A percentile compares a stretch with the other conserved stretches of the same genome.
phyloP scores from a whole-genome alignment of 1,140 invertebrate genomes.

The Battus philenor region DNA sequence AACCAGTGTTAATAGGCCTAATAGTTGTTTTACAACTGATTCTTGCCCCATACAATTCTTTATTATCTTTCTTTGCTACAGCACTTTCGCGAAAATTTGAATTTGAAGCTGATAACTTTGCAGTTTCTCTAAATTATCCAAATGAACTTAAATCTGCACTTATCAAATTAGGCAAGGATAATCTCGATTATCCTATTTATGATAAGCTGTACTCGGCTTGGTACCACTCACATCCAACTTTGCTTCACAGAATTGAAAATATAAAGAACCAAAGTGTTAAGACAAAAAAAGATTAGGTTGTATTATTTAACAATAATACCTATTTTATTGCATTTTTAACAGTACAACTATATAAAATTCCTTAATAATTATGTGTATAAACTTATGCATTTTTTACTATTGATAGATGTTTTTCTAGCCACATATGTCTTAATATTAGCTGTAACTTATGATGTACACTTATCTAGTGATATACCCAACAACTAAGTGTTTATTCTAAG shows the following conservation, averaged over 20 bases:
- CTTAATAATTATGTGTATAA: too few species aligned
- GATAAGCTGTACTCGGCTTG: conserved; percentile 94
- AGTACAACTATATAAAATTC: conserved; percentile 40
- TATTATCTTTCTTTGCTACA: conserved; percentile 83
- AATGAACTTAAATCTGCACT: conserved; percentile 86
- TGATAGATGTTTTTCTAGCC: too few species aligned
- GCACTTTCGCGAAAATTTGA: conserved; percentile 88
- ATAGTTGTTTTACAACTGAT: conserved; percentile 94
- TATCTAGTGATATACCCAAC: too few species aligned
- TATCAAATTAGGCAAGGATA: conserved; percentile 96
- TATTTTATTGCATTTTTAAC: conserved; percentile 30
- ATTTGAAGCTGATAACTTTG: conserved; percentile 98
- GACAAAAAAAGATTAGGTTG: conserved; percentile 35
- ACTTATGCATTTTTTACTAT: too few species aligned
- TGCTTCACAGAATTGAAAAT: conserved; percentile 93
- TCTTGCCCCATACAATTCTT: conserved; percentile 94
- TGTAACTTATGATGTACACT: too few species aligned
- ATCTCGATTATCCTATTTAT: conserved; percentile 94
- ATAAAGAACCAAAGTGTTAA: conserved; percentile 77
- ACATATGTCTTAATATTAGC: too few species aligned
- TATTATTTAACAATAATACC: conserved; percentile 18
- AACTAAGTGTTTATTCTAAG: too few species aligned
- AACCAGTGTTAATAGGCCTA: conserved; percentile 95
- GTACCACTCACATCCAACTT: conserved; percentile 97
- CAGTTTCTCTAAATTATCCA: conserved; percentile 85